Conservation (phyloP, 2,888 invertebrate species). For the Gymnocheta viridis region DNA sequence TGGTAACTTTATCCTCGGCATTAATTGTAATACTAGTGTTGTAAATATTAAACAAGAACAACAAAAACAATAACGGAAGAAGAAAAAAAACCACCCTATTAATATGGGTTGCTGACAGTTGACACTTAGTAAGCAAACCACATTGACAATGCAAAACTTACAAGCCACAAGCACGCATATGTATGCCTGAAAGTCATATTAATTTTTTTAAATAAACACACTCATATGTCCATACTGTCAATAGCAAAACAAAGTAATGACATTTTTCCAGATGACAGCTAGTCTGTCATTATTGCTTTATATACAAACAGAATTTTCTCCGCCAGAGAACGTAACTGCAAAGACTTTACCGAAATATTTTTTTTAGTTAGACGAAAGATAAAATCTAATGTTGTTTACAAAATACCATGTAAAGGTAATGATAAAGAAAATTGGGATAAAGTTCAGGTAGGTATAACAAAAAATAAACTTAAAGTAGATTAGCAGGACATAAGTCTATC, state of each 20-base stretch:
- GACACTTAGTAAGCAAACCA: constrained; percentile 57
- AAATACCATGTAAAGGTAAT: too few relatives aligned
- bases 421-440: too few relatives aligned
- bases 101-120: constrained; percentile 44
- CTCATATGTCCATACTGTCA: constrained; percentile 33
- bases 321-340: too few relatives aligned
- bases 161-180: constrained; percentile 45
- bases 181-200: constrained; percentile 69
- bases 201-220: constrained; percentile 44
- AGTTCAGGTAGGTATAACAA: too few relatives aligned
- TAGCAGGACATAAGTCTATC: too few relatives aligned
- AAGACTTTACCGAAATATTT: too few relatives aligned
- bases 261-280: constrained; percentile 57
- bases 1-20: constrained; percentile 18
- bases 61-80: constrained; percentile 1
- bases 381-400: too few relatives aligned
- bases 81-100: constrained; percentile 5
- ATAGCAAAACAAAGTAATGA: constrained; percentile 28
- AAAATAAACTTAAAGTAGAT: too few relatives aligned
- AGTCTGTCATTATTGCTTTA: constrained; percentile 59
- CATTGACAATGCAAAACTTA: constrained; percentile 52
- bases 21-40: constrained; percentile 38
- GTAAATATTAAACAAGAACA: neutral
- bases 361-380: too few relatives aligned
- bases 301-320: constrained; percentile 11